Base-by-base conservation (phyloP, 1,140 invertebrate genomes). In the Drosophila virilis region DNA sequence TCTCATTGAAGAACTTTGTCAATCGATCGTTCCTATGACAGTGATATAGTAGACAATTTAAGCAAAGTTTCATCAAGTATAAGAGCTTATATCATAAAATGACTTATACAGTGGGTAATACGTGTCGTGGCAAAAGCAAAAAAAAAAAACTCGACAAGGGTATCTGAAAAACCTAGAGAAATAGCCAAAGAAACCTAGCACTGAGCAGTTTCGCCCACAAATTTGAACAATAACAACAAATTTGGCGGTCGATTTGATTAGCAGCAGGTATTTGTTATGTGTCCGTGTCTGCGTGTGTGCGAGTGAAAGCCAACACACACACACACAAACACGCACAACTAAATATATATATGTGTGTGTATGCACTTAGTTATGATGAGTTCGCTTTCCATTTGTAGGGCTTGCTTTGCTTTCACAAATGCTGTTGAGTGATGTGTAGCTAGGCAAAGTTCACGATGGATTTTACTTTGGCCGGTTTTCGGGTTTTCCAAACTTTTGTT, bases 231-330 rank as follows among this genome's bases (percentile, higher is more conserved):
- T 64, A 40, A 60, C 61, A 83, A 83, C 80, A 79, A 72, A 69
- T 73, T 80, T 84, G 74, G 81, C 73, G 66, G 43, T 83, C 62
- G 74, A 85, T 85, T 85, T 85, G 81, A 85, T 85, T 80, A 85
- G 82, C 66, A 55, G 54, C 28, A 54, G 45, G 52, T 58, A 52
- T 80, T 50, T 75, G 48, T 17, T 43, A 43, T 52, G 38, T 69
- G 57, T 8, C 22, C 38, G 43, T 48, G 42, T 60, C 32, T 45
- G 57, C 15, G 13, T 12, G 55, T 32, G 6, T 45, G 57, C 12
- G 28, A 28, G 22, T 28, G 3, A 28, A 28, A 28, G 22, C 22
- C 0, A 1, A 48, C 13, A 38, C 35, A 54, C 9, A 38, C 35
- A 37, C n/a, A 9, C 8, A 52, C 7, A 15, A 4, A 38, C 32